Conservation (phyloP, 2,113 vertebrate species). For the Trinectes maculatus region DNA sequence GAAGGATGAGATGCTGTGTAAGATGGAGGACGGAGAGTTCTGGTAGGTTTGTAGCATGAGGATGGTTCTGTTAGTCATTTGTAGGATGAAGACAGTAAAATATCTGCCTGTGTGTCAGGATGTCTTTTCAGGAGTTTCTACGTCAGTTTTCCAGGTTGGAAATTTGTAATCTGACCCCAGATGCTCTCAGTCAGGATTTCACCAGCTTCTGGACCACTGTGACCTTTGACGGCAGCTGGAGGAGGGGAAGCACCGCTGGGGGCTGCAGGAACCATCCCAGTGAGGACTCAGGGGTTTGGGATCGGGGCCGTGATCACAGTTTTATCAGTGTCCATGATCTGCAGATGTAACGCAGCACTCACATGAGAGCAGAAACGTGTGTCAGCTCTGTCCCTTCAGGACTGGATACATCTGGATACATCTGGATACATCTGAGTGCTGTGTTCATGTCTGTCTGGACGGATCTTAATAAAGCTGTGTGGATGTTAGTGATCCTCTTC, state of each 20-base stretch:
- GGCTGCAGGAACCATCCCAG: constrained; percentile 90
- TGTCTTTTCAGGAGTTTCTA: constrained; percentile 91
- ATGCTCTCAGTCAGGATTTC: constrained; percentile 81
- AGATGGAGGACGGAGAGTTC: constrained; percentile 94
- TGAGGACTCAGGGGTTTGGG: no score
- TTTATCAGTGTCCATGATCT: no score
- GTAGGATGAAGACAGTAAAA: not conserved
- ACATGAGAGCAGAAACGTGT: no score
- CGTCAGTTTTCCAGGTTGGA: constrained; percentile 89
- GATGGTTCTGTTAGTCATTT: no score
- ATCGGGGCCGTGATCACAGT: no score
- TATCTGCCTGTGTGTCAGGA: constrained; percentile 75
- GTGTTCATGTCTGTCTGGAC: no score
- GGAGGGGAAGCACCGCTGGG: constrained; percentile 88
- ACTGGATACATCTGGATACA: no score
- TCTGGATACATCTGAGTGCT: no score
- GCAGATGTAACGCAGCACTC: no score
- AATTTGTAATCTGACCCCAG: constrained; percentile 90
- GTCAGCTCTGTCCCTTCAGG: no score
- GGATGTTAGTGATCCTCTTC: no score
- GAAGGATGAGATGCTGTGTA: constrained; percentile 81
- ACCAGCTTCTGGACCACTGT: constrained; percentile 85
- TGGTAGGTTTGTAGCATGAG: constrained; percentile 78
- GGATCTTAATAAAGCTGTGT: no score
- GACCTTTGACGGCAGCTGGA: constrained; percentile 87